Base-by-base conservation (phyloP, 2,888 invertebrate species). In the Xanthia togata region DNA sequence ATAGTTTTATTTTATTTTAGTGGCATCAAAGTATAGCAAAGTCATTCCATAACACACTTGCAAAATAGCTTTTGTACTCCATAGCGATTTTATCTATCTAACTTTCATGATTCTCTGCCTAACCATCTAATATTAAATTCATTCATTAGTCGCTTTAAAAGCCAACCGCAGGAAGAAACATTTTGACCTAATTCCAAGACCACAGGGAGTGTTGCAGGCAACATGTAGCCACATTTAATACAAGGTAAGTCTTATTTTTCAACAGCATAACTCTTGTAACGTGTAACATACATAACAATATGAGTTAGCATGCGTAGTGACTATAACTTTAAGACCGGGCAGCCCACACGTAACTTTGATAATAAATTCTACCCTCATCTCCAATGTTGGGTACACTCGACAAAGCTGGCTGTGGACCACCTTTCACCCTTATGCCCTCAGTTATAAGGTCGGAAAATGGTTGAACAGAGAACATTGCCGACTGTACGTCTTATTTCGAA, bases 321-420 rank as follows among this genome's bases (percentile, higher is more conserved):
- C 81, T 81, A 81, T 89, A 88, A 88, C 71, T 89, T 44, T 84
- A 81, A 76, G 74, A 65, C 74, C 76, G 63, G 77, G 75, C 62
- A 73, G 73, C 77, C 76, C 78, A 83, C 86, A 85, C 72, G 79
- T 79, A 81, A 81, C 67, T 80, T 76, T 35, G 53, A 78, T 84
- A 79, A 86, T 86, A 87, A 87, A 87, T 87, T 87, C 87, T 23
- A 62, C 76, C 78, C 76, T 80, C 81, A 81, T 85, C 83, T 78
- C 64, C 59, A 63, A 31, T 41, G 20, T 77, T 41, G 17, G 23
- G 63, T 73, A 55, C 71, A 62, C 50, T 50, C 50, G 50, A 23
- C 50, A 50, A 50, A 23, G 23, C 50, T 50, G 50, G 8, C 23
- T 50, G 50, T 23, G 50, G 50, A 50, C 3, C 50, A 50, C 50